Conservation (phyloP, 2,113 vertebrate genomes). For the Gallinago paraguaiae region DNA sequence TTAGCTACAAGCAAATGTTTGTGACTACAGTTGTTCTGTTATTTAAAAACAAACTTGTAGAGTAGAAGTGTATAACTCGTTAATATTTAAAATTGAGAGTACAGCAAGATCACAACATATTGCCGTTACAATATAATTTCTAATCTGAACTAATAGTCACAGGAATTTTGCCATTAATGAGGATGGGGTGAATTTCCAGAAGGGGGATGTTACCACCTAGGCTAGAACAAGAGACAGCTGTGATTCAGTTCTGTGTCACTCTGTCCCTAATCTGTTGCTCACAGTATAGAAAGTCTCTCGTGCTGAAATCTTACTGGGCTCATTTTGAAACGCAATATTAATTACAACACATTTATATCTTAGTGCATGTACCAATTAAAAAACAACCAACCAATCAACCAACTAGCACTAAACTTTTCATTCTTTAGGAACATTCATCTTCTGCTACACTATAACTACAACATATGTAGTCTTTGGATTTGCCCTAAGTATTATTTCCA, state of each 20-base stretch:
- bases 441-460: neutral
- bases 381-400: neutral
- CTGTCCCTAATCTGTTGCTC: neutral
- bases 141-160: neutral
- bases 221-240: neutral
- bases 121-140: neutral
- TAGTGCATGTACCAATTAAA: neutral
- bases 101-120: neutral
- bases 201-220: neutral
- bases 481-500: neutral
- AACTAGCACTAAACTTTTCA: neutral
- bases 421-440: constrained; percentile 17
- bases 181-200: neutral
- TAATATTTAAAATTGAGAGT: neutral
- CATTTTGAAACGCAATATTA: neutral
- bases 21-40: neutral
- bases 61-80: neutral
- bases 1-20: neutral
- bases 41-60: neutral
- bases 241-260: neutral
- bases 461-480: neutral
- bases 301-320: neutral
- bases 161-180: neutral
- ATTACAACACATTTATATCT: neutral
- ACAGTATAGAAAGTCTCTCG: neutral